Percentiles rank a stretch among this genome's conserved stretches.
Evolutionary conservation across 2,797 vertebrate species (phyloP).

Genomic region (Syndactyla subalaris): DNA sequence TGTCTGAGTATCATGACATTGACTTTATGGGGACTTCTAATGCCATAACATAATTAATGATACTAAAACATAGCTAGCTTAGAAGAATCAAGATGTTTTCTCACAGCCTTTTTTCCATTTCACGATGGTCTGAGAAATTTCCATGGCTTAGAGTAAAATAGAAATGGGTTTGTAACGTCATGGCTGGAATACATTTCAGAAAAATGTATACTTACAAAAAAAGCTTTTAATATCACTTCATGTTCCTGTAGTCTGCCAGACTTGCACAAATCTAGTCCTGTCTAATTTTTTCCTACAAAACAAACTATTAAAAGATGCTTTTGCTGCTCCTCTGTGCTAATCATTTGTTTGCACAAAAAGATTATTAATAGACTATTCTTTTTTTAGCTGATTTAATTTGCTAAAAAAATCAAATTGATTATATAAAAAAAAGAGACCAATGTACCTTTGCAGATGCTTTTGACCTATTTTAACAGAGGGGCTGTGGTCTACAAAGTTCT

Average conservation of each 20-base stretch:
- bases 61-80: neutral
- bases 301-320: neutral
- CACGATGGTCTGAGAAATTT: neutral
- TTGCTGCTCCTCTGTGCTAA: neutral
- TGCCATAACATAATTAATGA: neutral
- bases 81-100: neutral
- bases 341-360: slow-evolving; percentile 23
- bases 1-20: neutral
- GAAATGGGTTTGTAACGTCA: neutral
- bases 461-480: neutral
- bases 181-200: neutral
- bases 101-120: neutral
- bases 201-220: neutral
- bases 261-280: neutral
- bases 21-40: neutral
- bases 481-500: neutral
- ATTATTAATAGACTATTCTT: slow-evolving; percentile 2
- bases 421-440: neutral
- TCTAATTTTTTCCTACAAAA: neutral
- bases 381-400: neutral
- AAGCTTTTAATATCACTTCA: neutral
- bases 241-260: neutral
- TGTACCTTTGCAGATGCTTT: neutral
- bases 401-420: neutral
- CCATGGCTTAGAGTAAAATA: neutral